Conservation (phyloP, 1,140 invertebrate genomes). For the Cydia fagiglandana region DNA sequence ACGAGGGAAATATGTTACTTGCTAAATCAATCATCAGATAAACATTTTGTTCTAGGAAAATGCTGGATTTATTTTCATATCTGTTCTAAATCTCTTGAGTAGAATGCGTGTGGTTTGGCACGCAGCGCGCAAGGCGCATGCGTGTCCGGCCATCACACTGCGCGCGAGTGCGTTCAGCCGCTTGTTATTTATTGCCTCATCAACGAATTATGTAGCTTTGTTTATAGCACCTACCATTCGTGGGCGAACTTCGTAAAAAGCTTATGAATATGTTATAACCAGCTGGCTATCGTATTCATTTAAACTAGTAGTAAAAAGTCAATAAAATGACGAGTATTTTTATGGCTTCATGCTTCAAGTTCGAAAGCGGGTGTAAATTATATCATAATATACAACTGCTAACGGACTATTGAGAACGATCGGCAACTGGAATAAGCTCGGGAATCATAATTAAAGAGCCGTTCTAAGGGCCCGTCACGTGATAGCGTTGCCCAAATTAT, state of each 20-base stretch:
- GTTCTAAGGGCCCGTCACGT: conserved; percentile 72
- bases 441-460: conserved; percentile 77
- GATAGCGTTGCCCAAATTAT: conserved; percentile 79
- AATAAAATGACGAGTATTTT: conserved; percentile 22
- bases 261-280: conserved; percentile 63
- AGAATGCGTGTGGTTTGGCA: conserved; percentile 62
- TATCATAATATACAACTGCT: conserved; percentile 19
- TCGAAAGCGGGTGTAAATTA: conserved; percentile 12
- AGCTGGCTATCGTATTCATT: conserved; percentile 42
- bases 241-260: conserved; percentile 60
- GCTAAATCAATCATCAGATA: conserved; percentile 21
- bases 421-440: conserved; percentile 50
- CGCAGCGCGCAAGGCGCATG: conserved; percentile 57
- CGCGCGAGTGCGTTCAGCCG: conserved; percentile 69
- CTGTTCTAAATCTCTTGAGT: conserved; percentile 38
- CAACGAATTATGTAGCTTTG: conserved; percentile 65
- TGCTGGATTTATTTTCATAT: conserved; percentile 26
- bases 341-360: conserved; percentile 11
- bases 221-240: conserved; percentile 70
- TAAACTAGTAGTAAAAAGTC: conserved; percentile 35
- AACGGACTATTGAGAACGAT: conserved; percentile 34
- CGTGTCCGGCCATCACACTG: conserved; percentile 63
- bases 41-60: conserved; percentile 19
- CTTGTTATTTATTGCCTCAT: conserved; percentile 66
- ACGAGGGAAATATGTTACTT: background rate